These are phyloP conservation scores for Syncerus caffer DNA, from an alignment of 2,797 vertebrate genomes.

Conservation along the genomic window DNA sequence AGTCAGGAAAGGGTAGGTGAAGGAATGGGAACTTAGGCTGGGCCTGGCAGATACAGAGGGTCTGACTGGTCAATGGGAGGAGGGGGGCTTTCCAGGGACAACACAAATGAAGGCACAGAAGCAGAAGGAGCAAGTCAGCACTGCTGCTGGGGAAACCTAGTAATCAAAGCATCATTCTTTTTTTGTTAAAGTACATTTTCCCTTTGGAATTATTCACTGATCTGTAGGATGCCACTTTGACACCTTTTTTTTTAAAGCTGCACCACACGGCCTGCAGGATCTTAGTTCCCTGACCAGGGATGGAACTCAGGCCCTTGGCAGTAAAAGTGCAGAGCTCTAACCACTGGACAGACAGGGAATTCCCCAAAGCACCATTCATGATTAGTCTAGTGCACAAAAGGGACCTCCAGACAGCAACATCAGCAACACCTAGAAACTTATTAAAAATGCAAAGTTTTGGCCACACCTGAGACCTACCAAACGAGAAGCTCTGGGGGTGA, in stretches of 20 bases:
- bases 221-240: neutral
- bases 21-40: neutral
- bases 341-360: neutral
- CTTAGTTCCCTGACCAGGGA: neutral
- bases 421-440: neutral
- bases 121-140: neutral
- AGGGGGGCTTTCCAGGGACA: neutral
- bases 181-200: neutral
- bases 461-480: neutral
- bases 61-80: neutral
- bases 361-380: neutral
- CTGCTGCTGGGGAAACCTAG: neutral
- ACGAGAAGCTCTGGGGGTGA: neutral
- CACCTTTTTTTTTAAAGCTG: neutral
- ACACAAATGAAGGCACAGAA: neutral
- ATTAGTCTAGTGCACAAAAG: neutral
- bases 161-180: neutral
- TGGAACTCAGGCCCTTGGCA: neutral
- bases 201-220: neutral
- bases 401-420: neutral
- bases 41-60: neutral
- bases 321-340: neutral
- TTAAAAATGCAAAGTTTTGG: neutral
- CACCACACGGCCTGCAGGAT: neutral
- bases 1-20: neutral